Evolutionary conservation across 2,113 vertebrate genomes (phyloP).

Genomic region (Smithornis capensis): DNA sequence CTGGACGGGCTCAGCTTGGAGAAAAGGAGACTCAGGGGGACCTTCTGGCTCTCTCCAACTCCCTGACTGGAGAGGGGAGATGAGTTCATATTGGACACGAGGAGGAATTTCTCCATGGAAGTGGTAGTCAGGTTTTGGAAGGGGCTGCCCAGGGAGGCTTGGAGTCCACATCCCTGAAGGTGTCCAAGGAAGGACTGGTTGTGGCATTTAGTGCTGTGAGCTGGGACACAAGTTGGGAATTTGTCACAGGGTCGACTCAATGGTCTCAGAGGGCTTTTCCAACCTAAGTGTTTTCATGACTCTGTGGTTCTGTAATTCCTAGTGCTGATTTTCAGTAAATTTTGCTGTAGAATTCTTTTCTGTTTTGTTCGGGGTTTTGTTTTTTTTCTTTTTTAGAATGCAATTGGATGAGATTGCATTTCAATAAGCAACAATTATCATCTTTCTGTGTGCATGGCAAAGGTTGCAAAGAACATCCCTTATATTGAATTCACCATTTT

Average conservation of each 20-base stretch:
- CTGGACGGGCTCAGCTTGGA: not conserved
- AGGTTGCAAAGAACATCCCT: not conserved
- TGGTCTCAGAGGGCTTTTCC: not conserved
- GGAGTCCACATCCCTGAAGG: not conserved
- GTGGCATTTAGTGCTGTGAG: not conserved
- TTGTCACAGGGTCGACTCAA: rapidly evolving
- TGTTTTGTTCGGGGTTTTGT: not conserved
- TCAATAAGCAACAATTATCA: not conserved
- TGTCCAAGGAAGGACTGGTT: rapidly evolving
- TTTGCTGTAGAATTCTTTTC: not conserved
- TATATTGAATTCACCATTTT: not conserved
- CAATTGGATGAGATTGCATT: not conserved
- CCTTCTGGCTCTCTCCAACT: not conserved
- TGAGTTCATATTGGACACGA: not conserved
- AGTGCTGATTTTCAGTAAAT: not conserved
- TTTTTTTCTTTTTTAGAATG: not conserved
- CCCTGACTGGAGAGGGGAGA: not conserved
- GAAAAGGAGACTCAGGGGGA: not conserved
- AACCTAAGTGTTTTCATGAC: rapidly evolving
- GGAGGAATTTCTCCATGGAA: not conserved
- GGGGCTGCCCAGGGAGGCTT: not conserved
- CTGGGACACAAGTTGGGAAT: rapidly evolving
- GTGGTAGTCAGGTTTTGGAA: not conserved
- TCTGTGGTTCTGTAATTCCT: not conserved
- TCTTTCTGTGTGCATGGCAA: not conserved